These are phyloP conservation scores for Ophion obscuratus DNA, from an alignment of 2,888 invertebrate species.

Conservation along the genomic window DNA sequence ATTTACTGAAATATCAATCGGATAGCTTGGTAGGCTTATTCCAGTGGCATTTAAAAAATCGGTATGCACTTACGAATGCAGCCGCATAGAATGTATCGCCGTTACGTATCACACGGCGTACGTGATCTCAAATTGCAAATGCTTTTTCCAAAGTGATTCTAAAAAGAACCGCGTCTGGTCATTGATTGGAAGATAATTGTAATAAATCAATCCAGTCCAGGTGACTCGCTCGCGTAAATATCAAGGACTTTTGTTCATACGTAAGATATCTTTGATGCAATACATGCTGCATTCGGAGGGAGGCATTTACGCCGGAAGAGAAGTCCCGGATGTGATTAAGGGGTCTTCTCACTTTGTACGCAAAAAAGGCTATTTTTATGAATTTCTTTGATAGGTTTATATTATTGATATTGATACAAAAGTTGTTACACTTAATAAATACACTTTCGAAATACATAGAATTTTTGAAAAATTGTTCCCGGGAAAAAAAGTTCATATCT, in stretches of 20 bases:
- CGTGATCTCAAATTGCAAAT: slow-evolving; percentile 20
- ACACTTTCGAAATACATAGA: no score
- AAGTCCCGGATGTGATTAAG: background rate
- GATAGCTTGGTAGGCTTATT: slow-evolving; percentile 33
- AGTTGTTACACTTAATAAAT: no score
- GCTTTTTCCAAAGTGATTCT: slow-evolving; percentile 14
- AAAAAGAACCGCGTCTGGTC: background rate
- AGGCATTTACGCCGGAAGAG: slow-evolving; percentile 23
- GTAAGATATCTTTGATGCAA: slow-evolving; percentile 27
- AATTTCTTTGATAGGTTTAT: no score
- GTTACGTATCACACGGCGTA: slow-evolving; percentile 1
- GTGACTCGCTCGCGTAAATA: slow-evolving; percentile 31
- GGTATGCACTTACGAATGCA: background rate
- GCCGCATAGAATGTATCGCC: no score
- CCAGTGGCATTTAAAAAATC: slow-evolving; percentile 41
- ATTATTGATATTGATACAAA: no score
- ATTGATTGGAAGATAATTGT: slow-evolving; percentile 31
- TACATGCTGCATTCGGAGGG: slow-evolving; percentile 28
- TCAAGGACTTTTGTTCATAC: slow-evolving; percentile 50
- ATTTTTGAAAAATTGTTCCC: no score
- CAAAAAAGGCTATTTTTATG: no score
- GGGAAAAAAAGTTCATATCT: no score
- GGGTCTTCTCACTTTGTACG: no score
- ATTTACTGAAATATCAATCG: slow-evolving; percentile 40
- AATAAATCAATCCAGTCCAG: slow-evolving; percentile 36